These are phyloP conservation scores for Byasa hedistus DNA, from an alignment of 2,888 invertebrate species.

Conservation along the genomic window DNA sequence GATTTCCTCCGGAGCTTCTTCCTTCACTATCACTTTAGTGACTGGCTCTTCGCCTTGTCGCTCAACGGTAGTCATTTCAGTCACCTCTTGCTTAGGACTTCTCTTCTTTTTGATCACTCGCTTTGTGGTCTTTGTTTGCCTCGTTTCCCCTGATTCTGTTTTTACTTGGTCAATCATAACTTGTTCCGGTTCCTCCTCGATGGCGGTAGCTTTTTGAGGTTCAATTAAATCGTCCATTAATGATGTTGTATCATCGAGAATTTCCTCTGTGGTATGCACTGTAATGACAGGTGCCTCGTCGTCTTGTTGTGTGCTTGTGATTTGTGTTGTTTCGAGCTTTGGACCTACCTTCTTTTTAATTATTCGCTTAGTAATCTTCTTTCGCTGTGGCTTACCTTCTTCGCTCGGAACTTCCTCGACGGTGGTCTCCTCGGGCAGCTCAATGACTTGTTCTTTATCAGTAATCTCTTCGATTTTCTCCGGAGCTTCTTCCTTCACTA, in stretches of 20 bases:
- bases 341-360: too few relatives aligned
- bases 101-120: constrained; percentile 36
- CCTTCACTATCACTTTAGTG: constrained; percentile 34
- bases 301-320: too few relatives aligned
- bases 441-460: constrained; percentile 20
- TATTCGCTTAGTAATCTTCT: constrained; percentile 37
- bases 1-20: constrained; percentile 33
- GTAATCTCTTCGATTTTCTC: constrained; percentile 30
- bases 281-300: too few relatives aligned
- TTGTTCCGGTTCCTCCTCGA: constrained; percentile 34
- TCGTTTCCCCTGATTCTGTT: constrained; percentile 20
- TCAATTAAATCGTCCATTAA: constrained; percentile 25
- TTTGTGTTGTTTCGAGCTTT: too few relatives aligned
- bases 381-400: constrained; percentile 43
- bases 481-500: background rate
- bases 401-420: constrained; percentile 16
- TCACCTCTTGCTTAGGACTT: constrained; percentile 35
- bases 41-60: constrained; percentile 40
- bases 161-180: constrained; percentile 26
- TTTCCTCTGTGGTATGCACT: too few relatives aligned
- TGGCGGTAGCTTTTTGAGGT: constrained; percentile 25
- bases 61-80: constrained; percentile 37
- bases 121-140: constrained; percentile 36
- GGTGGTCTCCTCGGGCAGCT: background rate
- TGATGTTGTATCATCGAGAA: too few relatives aligned